Evolutionary conservation across 1,140 invertebrate species (phyloP).

Genomic region (Camponotus floridanus): DNA sequence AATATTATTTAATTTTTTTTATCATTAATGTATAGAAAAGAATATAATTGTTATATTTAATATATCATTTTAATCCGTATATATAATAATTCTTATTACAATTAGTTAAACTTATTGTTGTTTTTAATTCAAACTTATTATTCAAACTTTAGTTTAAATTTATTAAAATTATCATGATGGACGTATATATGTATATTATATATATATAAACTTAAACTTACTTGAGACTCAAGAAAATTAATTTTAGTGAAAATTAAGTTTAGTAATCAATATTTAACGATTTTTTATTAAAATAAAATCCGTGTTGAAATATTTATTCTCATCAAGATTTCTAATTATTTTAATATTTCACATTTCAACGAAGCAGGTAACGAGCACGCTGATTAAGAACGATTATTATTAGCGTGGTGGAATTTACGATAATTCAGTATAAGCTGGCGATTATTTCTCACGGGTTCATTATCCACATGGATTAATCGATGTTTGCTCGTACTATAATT

Average conservation of each 20-base stretch:
- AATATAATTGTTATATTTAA: neutral
- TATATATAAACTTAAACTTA: neutral
- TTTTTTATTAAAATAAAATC: conserved; percentile 39
- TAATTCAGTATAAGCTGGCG: conserved; percentile 19
- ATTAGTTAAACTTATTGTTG: neutral
- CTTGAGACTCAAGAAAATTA: conserved; percentile 36
- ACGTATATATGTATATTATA: no score
- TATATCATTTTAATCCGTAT: neutral
- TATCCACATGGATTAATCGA: conserved; percentile 49
- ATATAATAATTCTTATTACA: neutral
- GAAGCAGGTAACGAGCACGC: conserved; percentile 28
- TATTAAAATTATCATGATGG: neutral
- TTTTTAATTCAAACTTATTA: conserved; percentile 5
- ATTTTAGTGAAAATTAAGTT: neutral
- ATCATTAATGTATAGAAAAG: neutral
- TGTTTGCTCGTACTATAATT: conserved; percentile 59
- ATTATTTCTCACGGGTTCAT: conserved; percentile 65
- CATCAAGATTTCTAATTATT: conserved; percentile 19
- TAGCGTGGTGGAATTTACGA: conserved; percentile 18
- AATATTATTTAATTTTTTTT: neutral
- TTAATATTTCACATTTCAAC: conserved; percentile 18
- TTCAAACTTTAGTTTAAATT: conserved; percentile 6
- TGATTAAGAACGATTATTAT: conserved; percentile 42
- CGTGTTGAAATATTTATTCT: conserved; percentile 21
- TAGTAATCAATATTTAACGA: conserved; percentile 15